Base-by-base conservation (phyloP, 1,140 invertebrate genomes). In the Plutomurus gul region DNA sequence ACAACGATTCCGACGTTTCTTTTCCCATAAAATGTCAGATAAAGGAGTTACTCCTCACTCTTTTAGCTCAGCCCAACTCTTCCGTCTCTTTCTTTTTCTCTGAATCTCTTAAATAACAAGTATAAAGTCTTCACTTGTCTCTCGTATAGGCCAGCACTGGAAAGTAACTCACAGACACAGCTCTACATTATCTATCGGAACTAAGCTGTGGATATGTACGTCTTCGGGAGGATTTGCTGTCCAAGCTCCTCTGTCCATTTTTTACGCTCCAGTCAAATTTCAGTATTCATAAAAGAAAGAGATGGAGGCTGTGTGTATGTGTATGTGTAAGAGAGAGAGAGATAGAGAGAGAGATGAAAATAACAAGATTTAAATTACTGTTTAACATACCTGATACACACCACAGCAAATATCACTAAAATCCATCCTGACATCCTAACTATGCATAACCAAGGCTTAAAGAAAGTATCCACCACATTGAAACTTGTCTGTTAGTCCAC, bases 11-110 rank as follows among this genome's bases (percentile, higher is more conserved):
- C 51, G 56, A 60, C 43, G 72, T 60, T 75, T 70, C 37, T 75
- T 60, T 70, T 46, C 72, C 79, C 75, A 77, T 77, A 81, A 81
- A 81, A 74, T 75, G 76, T 78, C 79, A 77, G 76, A 81, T 81
- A 81, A n/a, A 81, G 79, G 36, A 72, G 72, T 75, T 65, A 30
- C 60, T 70, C 37, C 22, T 75, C 72, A 49, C 74, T 75, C 30
- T 8, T 25, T 22, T n/a, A 73, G 27, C 22, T 40, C 2, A 36
- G 40, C 73, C 13, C 11, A 75, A 30, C 40, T 46, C 39, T 43
- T 30, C 43, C 20, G 10, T 37, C 22, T 74, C 20, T 74, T 27
- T 46, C 40, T 33, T 46, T 75, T 13, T 74, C 27, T 33, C 8
- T 8, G 33, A 46, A 75, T 75, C 20, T 27, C 46, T n/a, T 33